Evolutionary conservation across 2,888 invertebrate species (phyloP), one percentile per base, ranked within the genome.

Genomic region (Pristionchus mayeri): DNA sequence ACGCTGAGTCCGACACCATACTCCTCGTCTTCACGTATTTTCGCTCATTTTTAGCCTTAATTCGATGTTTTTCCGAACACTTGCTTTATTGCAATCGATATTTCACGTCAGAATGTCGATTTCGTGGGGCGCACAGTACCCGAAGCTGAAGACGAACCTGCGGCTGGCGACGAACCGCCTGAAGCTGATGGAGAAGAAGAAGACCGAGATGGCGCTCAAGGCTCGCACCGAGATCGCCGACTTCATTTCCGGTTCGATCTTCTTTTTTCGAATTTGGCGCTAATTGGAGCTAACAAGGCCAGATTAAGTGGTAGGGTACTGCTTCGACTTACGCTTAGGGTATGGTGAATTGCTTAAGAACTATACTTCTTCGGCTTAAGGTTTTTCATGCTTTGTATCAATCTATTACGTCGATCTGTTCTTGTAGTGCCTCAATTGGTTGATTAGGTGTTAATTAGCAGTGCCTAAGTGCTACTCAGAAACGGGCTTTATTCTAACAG

Each of bases 201-300:
- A 98, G 94, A 96, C 98, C 0, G 99, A 99, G 94, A 94, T 98
- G 90, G 96, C 98, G 2, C 96, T 97, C 93, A 99, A 99, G 94
- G 96, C 98, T 0, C 95, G 98, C 87, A 96, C 96, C 93, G 98
- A 99, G 95, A 99, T 99, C 86, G 98, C 98, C 0, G 98, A 98
- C 94, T 98, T 97, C 93, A 95, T 98, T 87, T 95, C 95, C 89
- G 96, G 96, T 85, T 97, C 97, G 89, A 27, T 50, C 3, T 30
- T 37, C 6, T 27, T 40, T 37, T 44, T 75, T 44, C 27, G n/a
- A n/a, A n/a, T n/a, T n/a, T n/a, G n/a, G n/a, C n/a, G n/a, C n/a
- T n/a, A n/a, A n/a, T n/a, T n/a, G n/a, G n/a, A n/a, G n/a, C n/a
- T n/a, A n/a, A n/a, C n/a, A n/a, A n/a, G n/a, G n/a, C n/a, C n/a